Conservation (phyloP, 2,113 vertebrate species). For the Origma solitaria region DNA sequence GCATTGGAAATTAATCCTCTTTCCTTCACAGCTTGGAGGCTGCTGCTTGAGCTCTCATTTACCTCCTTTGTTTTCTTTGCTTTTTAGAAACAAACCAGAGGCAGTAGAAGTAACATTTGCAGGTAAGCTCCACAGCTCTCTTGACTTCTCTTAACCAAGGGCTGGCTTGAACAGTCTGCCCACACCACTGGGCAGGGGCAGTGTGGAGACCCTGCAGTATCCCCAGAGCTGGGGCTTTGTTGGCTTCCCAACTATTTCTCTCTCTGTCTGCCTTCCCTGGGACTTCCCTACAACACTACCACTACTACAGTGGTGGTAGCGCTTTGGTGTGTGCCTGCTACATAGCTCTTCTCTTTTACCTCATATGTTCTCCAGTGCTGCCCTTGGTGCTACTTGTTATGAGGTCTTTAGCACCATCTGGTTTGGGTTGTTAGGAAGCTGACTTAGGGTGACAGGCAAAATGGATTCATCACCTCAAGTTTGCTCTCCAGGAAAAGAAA, state of each 20-base stretch:
- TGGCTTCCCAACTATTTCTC: not conserved
- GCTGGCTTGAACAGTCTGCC: not conserved
- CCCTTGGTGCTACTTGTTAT: not conserved
- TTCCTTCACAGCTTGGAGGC: conserved; percentile 2
- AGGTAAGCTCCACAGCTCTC: conserved; percentile 73
- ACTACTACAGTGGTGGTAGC: not conserved
- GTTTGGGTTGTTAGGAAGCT: not conserved
- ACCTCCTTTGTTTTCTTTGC: conserved; percentile 18
- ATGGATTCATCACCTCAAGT: not conserved
- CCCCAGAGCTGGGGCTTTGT: not conserved
- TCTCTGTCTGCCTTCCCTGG: not conserved
- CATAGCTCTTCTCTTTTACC: not conserved
- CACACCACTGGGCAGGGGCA: not conserved
- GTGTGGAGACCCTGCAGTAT: not conserved
- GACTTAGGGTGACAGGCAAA: not conserved
- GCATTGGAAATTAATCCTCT: not conserved
- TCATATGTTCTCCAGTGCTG: not conserved
- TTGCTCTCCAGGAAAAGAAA: not conserved
- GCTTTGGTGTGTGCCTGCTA: not conserved
- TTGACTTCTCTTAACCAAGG: not conserved
- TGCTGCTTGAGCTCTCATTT: not conserved
- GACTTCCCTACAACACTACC: not conserved
- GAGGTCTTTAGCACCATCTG: not conserved
- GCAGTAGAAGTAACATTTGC: conserved; percentile 98
- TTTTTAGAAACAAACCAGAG: conserved; percentile 93